Percentiles rank a stretch among this genome's conserved stretches.
phyloP scores from a whole-genome alignment of 2,113 vertebrate species.

The Paradisaea rubra region DNA sequence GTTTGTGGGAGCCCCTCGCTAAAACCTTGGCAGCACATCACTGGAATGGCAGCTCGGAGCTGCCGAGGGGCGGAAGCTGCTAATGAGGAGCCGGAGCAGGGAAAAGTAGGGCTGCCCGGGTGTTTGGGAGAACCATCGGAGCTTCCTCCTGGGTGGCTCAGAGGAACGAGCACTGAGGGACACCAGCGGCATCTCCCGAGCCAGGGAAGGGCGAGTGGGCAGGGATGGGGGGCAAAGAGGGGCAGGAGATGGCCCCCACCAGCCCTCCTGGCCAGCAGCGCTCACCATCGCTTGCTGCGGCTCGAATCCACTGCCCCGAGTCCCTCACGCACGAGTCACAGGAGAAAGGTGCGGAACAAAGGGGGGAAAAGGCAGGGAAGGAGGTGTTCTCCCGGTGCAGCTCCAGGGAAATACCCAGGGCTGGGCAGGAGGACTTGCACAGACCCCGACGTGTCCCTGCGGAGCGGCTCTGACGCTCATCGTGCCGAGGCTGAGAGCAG shows the following conservation, averaged over 20 bases:
- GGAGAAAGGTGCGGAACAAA: not conserved
- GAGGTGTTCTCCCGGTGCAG: not conserved
- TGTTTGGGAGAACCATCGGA: not conserved
- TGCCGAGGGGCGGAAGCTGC: not conserved
- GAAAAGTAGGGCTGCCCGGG: not conserved
- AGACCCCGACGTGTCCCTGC: fast-evolving
- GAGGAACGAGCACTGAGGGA: not conserved
- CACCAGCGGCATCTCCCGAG: not conserved
- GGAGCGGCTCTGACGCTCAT: not conserved
- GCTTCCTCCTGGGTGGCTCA: not conserved
- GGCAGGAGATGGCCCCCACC: not conserved
- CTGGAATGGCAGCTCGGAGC: not conserved
- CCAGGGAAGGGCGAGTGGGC: not conserved
- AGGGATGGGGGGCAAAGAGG: not conserved
- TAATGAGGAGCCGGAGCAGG: not conserved
- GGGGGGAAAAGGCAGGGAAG: not conserved
- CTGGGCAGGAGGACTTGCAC: not conserved
- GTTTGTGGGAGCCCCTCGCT: constrained; percentile 9
- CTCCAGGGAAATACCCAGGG: not conserved
- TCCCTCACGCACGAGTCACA: fast-evolving
- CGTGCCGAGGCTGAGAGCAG: not conserved
- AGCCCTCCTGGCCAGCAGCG: not conserved
- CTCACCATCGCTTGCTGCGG: fast-evolving
- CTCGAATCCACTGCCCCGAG: not conserved
- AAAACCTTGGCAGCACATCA: constrained; percentile 42